phyloP scores from a whole-genome alignment of 2,797 vertebrate genomes.

The Cossypha heuglini region DNA sequence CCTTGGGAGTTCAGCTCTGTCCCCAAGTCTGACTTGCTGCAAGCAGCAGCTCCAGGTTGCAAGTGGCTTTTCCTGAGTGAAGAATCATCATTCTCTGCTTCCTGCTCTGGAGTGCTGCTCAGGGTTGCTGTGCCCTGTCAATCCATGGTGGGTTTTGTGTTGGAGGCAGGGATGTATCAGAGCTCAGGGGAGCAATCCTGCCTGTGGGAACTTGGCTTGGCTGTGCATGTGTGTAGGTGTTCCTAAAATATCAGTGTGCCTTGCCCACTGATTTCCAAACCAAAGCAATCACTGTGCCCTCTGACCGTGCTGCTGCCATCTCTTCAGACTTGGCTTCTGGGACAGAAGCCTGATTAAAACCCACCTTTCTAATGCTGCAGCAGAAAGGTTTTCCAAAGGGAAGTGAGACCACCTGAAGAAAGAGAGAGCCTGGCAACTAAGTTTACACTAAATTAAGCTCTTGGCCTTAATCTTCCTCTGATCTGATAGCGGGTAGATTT shows the following conservation, averaged over 20 bases:
- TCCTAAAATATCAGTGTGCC: background rate
- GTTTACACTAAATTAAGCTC: background rate
- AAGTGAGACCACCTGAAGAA: background rate
- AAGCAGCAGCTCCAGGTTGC: background rate
- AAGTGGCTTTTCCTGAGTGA: background rate
- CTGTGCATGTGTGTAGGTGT: rapidly evolving
- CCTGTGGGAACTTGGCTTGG: background rate
- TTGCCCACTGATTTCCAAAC: background rate
- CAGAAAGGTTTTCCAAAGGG: background rate
- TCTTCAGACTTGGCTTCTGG: background rate
- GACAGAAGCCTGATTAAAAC: background rate
- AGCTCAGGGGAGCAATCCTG: background rate
- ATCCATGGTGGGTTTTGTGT: background rate
- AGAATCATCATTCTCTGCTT: background rate
- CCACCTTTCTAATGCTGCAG: background rate
- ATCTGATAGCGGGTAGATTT: background rate
- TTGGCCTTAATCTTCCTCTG: background rate
- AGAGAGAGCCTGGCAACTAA: background rate
- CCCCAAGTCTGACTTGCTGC: background rate
- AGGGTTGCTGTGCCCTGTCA: background rate
- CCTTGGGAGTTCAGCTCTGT: background rate
- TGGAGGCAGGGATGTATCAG: background rate
- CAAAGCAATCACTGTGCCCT: background rate
- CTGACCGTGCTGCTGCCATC: background rate
- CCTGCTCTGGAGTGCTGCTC: background rate